Evolutionary conservation across 2,888 invertebrate species (phyloP).

Genomic region (Andrena praecox): DNA sequence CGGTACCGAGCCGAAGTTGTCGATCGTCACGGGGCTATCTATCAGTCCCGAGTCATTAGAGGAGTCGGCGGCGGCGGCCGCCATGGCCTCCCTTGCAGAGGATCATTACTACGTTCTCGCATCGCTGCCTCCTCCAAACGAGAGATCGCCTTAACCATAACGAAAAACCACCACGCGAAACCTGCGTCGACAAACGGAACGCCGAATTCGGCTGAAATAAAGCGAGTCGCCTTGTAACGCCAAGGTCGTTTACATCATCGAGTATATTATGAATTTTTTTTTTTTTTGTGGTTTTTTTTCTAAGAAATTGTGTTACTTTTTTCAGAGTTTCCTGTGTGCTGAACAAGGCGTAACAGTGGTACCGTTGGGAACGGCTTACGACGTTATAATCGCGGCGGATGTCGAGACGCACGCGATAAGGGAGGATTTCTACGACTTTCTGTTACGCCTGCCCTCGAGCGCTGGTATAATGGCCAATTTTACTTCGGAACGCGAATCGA

Average conservation of each 20-base stretch:
- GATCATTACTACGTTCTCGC: conserved; percentile 62
- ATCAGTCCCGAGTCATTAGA: conserved; percentile 67
- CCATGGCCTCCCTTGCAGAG: conserved; percentile 44
- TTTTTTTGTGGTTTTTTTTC: neutral
- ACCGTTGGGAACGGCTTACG: neutral
- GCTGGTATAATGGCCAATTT: neutral
- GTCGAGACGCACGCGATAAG: neutral
- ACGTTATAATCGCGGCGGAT: neutral
- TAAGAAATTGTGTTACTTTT: neutral
- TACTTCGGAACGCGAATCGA: conserved; percentile 2
- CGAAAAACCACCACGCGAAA: conserved; percentile 19
- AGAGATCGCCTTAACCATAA: neutral
- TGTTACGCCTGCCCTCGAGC: neutral
- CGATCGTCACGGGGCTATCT: conserved; percentile 66
- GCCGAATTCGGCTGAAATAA: conserved; percentile 8
- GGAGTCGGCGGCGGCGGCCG: conserved; percentile 54
- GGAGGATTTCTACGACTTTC: neutral
- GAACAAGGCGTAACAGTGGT: neutral
- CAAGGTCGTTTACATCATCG: conserved; percentile 6
- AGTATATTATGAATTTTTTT: neutral
- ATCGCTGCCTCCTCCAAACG: conserved; percentile 35
- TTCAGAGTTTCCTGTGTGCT: neutral
- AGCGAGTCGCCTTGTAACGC: neutral
- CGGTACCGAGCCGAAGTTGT: conserved; percentile 61
- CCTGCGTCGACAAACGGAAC: conserved; percentile 26